A percentile compares a stretch with the other conserved stretches of the same genome.
Conservation (phyloP, 2,113 vertebrate species). For the Pteronura brasiliensis region DNA sequence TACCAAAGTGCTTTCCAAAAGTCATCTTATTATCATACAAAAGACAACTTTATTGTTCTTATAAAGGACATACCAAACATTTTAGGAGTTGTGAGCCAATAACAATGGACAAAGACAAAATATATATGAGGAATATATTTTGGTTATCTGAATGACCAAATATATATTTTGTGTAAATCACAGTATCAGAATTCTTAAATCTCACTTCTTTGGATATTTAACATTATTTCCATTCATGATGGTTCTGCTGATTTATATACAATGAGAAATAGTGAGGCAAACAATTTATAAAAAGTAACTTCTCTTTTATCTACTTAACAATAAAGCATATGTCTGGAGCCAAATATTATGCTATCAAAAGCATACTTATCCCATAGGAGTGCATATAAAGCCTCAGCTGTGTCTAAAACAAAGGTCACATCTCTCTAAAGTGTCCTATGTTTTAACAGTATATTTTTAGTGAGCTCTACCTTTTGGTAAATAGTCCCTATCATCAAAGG, state of each 20-base stretch:
- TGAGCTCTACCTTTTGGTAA: not conserved
- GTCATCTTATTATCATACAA: not conserved
- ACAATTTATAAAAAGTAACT: not conserved
- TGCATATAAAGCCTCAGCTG: not conserved
- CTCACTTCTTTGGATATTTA: not conserved
- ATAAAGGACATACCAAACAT: not conserved
- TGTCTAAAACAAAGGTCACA: not conserved
- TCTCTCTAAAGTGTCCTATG: not conserved
- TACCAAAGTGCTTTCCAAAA: not conserved
- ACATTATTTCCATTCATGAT: not conserved
- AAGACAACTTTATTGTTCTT: not conserved
- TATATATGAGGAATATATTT: not conserved
- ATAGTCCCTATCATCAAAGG: not conserved
- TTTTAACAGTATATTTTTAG: not conserved
- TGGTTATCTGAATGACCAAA: not conserved
- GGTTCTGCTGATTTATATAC: not conserved
- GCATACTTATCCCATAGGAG: not conserved
- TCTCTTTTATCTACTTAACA: not conserved
- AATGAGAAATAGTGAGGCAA: not conserved
- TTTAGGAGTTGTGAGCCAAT: not conserved
- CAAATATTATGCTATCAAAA: not conserved
- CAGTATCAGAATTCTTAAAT: not conserved
- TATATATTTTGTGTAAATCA: not conserved
- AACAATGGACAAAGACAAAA: not conserved
- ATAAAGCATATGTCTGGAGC: not conserved